These are phyloP conservation scores for Paratilapia polleni DNA, from an alignment of 2,113 vertebrate genomes.

Conservation along the genomic window DNA sequence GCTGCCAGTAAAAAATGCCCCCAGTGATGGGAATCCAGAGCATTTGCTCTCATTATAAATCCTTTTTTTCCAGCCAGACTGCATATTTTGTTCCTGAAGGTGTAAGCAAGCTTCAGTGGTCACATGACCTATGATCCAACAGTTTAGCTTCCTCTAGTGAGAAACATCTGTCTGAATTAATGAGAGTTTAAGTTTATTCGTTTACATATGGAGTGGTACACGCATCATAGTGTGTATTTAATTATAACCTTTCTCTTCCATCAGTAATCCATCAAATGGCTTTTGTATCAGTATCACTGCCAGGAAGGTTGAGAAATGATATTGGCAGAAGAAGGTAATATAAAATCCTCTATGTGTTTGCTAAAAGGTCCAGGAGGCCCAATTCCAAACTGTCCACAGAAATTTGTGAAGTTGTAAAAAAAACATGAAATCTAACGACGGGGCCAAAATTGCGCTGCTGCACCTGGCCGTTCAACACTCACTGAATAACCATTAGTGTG, in stretches of 20 bases:
- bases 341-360: slow-evolving; percentile 60
- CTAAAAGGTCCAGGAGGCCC: slow-evolving; percentile 65
- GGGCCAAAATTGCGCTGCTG: slow-evolving; percentile 47
- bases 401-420: slow-evolving; percentile 50
- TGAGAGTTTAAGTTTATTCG: slow-evolving; percentile 1
- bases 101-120: slow-evolving; percentile 19
- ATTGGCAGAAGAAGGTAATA: slow-evolving; percentile 59
- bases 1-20: slow-evolving; percentile 43
- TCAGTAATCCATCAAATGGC: slow-evolving; percentile 44
- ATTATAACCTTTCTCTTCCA: background rate
- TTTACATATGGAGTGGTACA: background rate
- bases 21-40: slow-evolving; percentile 33
- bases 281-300: slow-evolving; percentile 34
- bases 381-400: slow-evolving; percentile 55
- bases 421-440: slow-evolving; percentile 31
- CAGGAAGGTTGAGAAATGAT: slow-evolving; percentile 62
- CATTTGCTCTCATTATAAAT: slow-evolving; percentile 21
- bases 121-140: background rate
- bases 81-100: slow-evolving; percentile 2
- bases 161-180: background rate
- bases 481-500: slow-evolving; percentile 31
- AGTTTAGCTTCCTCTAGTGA: background rate
- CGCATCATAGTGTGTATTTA: background rate
- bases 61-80: background rate
- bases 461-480: slow-evolving; percentile 53